phyloP scores from a whole-genome alignment of 2,797 vertebrate genomes.

The Mus minutoides region DNA sequence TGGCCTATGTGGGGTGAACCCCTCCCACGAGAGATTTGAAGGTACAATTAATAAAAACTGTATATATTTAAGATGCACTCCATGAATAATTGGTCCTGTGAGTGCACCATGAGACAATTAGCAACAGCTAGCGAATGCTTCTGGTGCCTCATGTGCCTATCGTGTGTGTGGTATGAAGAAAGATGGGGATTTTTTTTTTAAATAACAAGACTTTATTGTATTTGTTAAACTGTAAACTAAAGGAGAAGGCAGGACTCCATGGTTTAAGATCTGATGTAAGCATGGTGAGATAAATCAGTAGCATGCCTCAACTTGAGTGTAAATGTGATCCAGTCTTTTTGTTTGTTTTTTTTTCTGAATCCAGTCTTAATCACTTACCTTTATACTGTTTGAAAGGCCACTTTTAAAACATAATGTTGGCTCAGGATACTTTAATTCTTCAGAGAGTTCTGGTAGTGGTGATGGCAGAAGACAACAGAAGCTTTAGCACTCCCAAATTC shows the following conservation, averaged over 20 bases:
- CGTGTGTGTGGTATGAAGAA: not conserved
- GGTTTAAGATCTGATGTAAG: not conserved
- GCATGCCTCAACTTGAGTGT: not conserved
- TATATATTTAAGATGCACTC: not conserved
- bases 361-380: not conserved
- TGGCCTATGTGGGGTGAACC: not conserved
- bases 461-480: not conserved
- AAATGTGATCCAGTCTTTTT: not conserved
- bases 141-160: too few species aligned
- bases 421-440: not conserved
- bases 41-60: not conserved
- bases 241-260: not conserved
- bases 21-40: not conserved
- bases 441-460: not conserved
- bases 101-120: not conserved
- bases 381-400: not conserved
- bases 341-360: not conserved
- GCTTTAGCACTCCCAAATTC: not conserved
- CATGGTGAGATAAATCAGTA: not conserved
- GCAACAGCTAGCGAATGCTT: not conserved
- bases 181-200: not conserved
- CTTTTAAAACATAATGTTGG: not conserved
- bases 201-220: not conserved
- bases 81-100: not conserved
- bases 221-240: not conserved